These are phyloP conservation scores for Charadrius vociferus DNA, from an alignment of 2,113 vertebrate species.

Conservation along the genomic window DNA sequence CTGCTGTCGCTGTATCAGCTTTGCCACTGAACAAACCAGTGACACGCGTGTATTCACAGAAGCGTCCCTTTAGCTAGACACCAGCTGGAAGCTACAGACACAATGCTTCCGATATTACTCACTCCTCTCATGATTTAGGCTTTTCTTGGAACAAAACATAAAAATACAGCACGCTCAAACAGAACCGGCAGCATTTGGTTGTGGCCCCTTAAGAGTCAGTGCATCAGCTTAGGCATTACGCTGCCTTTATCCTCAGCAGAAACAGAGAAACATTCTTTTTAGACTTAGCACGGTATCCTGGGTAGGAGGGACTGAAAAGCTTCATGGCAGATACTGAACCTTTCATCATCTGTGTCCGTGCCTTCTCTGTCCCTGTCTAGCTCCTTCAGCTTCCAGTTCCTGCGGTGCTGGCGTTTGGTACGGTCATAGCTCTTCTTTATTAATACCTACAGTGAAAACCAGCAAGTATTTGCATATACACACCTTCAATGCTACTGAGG, in stretches of 20 bases:
- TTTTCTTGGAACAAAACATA: background rate
- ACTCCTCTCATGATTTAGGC: background rate
- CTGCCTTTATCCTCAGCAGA: background rate
- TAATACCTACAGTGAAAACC: constrained; percentile 78
- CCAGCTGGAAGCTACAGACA: background rate
- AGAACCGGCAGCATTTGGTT: background rate
- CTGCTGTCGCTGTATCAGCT: background rate
- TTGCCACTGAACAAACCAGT: background rate
- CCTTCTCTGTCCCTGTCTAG: constrained; percentile 86
- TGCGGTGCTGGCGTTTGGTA: constrained; percentile 82
- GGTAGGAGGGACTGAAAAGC: background rate
- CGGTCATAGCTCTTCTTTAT: constrained; percentile 97
- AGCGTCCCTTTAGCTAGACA: background rate
- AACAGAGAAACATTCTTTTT: background rate
- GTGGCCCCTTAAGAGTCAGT: background rate
- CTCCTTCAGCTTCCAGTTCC: constrained; percentile 95
- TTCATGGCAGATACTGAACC: constrained; percentile 67
- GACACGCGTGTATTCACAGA: background rate
- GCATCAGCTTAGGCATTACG: background rate
- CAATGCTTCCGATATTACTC: background rate
- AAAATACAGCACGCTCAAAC: background rate
- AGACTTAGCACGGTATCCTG: background rate
- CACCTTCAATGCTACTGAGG: background rate
- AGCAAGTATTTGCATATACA: background rate
- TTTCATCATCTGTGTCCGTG: constrained; percentile 87